Evolutionary conservation across 2,797 vertebrate genomes (phyloP), one percentile per base, ranked within the genome.

Genomic region (Gallinago nigripennis): DNA sequence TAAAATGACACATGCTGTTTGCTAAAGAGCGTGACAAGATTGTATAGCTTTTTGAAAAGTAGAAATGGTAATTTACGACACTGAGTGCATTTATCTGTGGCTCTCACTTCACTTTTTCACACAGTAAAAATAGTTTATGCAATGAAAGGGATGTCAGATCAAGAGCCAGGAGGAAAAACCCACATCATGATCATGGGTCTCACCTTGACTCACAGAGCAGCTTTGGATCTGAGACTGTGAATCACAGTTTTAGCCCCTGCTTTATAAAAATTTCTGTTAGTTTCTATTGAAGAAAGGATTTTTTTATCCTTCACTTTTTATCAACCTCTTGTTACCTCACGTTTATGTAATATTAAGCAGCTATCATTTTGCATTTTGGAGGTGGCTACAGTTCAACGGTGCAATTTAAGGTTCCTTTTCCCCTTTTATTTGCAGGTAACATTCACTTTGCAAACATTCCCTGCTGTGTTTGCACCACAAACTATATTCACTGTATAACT

Each of bases 21-120:
- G 4, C 33, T 87, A 53, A 92, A 78, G 79, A 86, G 37, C 19
- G 28, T 31, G 75, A 89, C 68, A 69, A 80, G 43, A 58, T 30
- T 51, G 7, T 46, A 73, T n/a, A 35, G 14, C 19, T 80, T 91
- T 87, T 35, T 48, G 54, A 66, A 88, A 73, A 85, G 35, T 4
- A 37, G 31, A 70, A 94, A 60, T 3, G 0, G 39, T n/a, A 84
- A 86, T 21, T 76, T 71, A 54, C 0, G 0, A 35, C 25, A 69
- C 70, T 28, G 2, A 15, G 19, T 30, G 48, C 27, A 58, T 88
- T 90, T 90, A 71, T 83, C 70, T 82, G 46, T 72, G 60, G 72
- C 18, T 64, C 20, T 53, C 2, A 1, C 21, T 69, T 88, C 86
- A 53, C 45, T 65, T 89, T 91, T 84, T 89, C 75, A 72, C 13